Evolutionary conservation across 1,140 invertebrate genomes (phyloP), one percentile per base, ranked within the genome.

Genomic region (Aphidius gifuensis): DNA sequence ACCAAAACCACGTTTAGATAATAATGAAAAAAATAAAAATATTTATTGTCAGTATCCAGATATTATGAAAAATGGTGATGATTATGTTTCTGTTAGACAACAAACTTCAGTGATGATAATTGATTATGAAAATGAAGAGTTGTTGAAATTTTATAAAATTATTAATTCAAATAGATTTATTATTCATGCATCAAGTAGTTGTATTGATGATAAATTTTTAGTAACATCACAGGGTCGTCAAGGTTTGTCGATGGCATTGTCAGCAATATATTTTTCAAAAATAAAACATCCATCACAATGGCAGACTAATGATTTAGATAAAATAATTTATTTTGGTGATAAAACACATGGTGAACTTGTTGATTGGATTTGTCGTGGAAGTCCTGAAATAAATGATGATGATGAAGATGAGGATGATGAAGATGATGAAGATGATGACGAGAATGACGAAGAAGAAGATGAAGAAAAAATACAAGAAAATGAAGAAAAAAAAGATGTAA

Each of bases 171-270:
- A 75, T 51, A 61, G 74, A 38, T 42, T 80, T 6, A 32, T 71
- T 1, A 65, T 81, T 5, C 62, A 62, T 5, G 79, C 74, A 8
- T 68, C 64, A 0, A 66, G 68, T 38, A 79, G 74, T 61, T 75
- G 71, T 40, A 5, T 68, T 0, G 60, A 61, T 16, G 44, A 61
- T 5, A 61, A 66, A 6, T 75, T 67, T 57, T 8, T 45, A 1
- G 49, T 61, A 6, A 39, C n/a, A 5, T 59, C 58, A n/a, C 67
- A 71, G 21, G 78, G 77, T 3, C 67, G 65, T 23, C 76, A 77
- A 56, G 76, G 76, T 40, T 56, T 76, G 11, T 60, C 71, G 16
- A 62, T 69, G 0, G 71, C 71, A 5, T 44, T 78, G 11, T 64
- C 64, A 0, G 72, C 66, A 0, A 51, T 81, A 5, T 48, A 68